phyloP scores from a whole-genome alignment of 2,888 invertebrate species.

The Cephus pulcher region DNA sequence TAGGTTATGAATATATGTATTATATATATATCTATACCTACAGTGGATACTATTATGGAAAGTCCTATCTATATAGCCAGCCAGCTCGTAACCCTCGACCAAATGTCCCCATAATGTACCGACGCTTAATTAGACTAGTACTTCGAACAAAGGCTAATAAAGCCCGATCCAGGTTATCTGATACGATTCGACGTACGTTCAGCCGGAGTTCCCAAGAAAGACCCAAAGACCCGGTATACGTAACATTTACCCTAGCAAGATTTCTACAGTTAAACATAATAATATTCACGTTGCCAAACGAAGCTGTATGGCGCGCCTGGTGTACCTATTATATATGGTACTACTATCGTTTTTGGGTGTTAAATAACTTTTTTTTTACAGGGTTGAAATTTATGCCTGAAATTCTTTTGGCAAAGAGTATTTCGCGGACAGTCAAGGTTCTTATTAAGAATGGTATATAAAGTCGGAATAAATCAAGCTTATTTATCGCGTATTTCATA shows the following conservation, averaged over 20 bases:
- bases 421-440: neutral
- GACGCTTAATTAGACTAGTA: slow-evolving; percentile 3
- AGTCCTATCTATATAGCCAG: slow-evolving; percentile 3
- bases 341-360: neutral
- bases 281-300: neutral
- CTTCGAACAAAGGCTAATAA: slow-evolving; percentile 10
- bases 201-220: neutral
- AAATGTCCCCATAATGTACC: slow-evolving; percentile 6
- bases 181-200: neutral
- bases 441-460: slow-evolving; percentile 16
- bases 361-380: neutral
- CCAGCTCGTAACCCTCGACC: neutral
- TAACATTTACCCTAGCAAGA: neutral
- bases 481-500: slow-evolving; percentile 18
- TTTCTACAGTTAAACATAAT: neutral
- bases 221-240: neutral
- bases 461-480: slow-evolving; percentile 20
- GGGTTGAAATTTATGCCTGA: neutral
- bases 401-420: neutral
- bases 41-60: neutral
- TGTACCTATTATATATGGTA: neutral
- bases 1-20: neutral
- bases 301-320: neutral
- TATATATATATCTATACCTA: neutral
- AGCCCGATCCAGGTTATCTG: neutral